These are phyloP conservation scores for Erethizon dorsatum DNA, from an alignment of 2,797 vertebrate genomes.

Conservation along the genomic window DNA sequence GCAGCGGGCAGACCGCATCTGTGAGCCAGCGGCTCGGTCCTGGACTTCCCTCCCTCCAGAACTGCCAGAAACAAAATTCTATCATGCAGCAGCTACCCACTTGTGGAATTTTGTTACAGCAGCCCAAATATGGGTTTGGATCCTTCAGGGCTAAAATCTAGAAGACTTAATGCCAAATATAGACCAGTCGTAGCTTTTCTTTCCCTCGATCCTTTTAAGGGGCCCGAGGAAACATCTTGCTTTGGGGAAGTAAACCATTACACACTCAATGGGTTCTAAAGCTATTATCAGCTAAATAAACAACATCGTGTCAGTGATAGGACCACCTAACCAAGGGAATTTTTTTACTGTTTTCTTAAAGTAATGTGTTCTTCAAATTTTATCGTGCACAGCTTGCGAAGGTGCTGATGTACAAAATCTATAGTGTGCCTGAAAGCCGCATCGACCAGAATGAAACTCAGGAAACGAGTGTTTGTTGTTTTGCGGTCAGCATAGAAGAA, in stretches of 20 bases:
- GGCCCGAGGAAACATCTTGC: neutral
- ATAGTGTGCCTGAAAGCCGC: neutral
- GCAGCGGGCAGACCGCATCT: neutral
- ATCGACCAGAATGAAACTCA: neutral
- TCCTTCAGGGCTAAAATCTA: neutral
- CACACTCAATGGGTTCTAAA: neutral
- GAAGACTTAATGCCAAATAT: neutral
- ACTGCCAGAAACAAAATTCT: neutral
- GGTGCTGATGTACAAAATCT: neutral
- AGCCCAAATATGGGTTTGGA: neutral
- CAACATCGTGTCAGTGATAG: neutral
- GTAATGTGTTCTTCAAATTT: neutral
- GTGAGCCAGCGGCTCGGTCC: neutral
- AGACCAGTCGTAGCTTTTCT: neutral
- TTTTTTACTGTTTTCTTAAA: neutral
- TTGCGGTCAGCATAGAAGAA: neutral
- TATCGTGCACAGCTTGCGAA: neutral
- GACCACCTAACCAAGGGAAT: neutral
- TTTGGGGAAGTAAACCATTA: conserved; percentile 15
- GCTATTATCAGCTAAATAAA: conserved; percentile 48
- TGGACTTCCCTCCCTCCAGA: neutral
- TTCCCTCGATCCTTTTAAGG: neutral
- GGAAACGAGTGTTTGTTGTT: neutral
- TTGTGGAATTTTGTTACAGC: neutral
- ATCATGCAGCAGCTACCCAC: neutral